These are phyloP conservation scores for Drosophila asahinai DNA, from an alignment of 1,140 invertebrate species.

Conservation along the genomic window DNA sequence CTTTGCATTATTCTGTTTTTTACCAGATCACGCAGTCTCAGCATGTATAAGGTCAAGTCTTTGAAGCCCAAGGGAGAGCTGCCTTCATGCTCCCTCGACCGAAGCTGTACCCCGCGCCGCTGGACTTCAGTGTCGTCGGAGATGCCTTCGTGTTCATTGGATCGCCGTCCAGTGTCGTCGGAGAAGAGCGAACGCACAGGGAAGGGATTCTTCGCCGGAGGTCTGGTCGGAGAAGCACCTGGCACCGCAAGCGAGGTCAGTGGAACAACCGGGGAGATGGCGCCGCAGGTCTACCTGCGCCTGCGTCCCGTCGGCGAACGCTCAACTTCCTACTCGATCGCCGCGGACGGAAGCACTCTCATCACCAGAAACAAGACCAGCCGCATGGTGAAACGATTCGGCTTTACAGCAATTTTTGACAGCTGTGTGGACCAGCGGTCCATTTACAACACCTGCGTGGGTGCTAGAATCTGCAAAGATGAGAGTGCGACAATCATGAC, in stretches of 20 bases:
- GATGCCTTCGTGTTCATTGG: too few species aligned
- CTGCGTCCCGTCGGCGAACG: constrained; percentile 84
- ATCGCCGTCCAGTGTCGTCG: constrained; percentile 24
- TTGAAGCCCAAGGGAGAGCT: too few species aligned
- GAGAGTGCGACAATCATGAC: constrained; percentile 88
- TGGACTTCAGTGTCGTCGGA: too few species aligned
- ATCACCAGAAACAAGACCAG: constrained; percentile 83
- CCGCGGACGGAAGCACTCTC: constrained; percentile 52
- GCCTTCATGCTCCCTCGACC: too few species aligned
- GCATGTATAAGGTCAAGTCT: too few species aligned
- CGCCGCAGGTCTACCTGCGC: constrained; percentile 86
- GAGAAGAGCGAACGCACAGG: constrained; percentile 8
- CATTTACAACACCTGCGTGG: constrained; percentile 85
- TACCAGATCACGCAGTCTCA: too few species aligned
- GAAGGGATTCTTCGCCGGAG: constrained; percentile 26
- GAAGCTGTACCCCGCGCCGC: too few species aligned
- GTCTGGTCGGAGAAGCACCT: constrained; percentile 12
- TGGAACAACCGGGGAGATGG: constrained; percentile 37
- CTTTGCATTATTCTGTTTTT: too few species aligned
- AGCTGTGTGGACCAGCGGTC: constrained; percentile 87
- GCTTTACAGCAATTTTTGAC: constrained; percentile 89
- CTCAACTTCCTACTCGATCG: constrained; percentile 61
- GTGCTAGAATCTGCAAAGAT: constrained; percentile 88
- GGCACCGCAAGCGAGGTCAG: constrained; percentile 13
- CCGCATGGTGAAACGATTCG: constrained; percentile 86